Evolutionary conservation across 1,140 invertebrate species (phyloP).

Genomic region (Amyelois transitella): DNA sequence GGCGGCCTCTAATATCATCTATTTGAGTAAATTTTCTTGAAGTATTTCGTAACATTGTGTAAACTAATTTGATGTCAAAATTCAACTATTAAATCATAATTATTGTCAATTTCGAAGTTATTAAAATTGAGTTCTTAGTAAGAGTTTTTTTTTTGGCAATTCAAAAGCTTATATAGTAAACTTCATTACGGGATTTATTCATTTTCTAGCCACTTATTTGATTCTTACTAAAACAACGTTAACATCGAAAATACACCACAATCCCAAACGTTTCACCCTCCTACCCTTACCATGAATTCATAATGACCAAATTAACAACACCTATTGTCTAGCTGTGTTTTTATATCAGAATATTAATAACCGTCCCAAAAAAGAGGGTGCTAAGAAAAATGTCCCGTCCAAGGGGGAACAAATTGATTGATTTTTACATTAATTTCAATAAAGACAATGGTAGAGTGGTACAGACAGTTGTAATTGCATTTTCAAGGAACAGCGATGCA

Average conservation of each 20-base stretch:
- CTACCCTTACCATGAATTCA: conserved; percentile 54
- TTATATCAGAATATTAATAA: conserved; percentile 68
- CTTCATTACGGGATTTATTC: no score
- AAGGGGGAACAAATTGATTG: conserved; percentile 52
- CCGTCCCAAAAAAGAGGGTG: conserved; percentile 36
- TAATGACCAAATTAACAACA: conserved; percentile 72
- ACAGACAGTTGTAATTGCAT: conserved; percentile 51
- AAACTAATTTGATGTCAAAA: no score
- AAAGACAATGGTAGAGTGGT: conserved; percentile 56
- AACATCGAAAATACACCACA: conserved; percentile 18
- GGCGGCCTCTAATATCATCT: no score
- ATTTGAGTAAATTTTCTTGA: no score
- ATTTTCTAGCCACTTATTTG: no score
- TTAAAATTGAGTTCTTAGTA: no score
- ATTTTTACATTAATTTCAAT: conserved; percentile 68
- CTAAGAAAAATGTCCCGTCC: conserved; percentile 50
- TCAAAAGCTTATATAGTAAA: no score
- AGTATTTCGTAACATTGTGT: no score
- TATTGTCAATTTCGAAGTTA: no score
- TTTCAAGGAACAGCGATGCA: conserved; percentile 4
- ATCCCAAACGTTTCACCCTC: conserved; percentile 14
- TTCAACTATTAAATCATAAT: no score
- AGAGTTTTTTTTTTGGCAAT: no score
- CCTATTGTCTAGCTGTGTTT: conserved; percentile 65
- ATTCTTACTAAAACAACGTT: no score